phyloP scores from a whole-genome alignment of 1,140 invertebrate species.

The Acyrthosiphon pisum region DNA sequence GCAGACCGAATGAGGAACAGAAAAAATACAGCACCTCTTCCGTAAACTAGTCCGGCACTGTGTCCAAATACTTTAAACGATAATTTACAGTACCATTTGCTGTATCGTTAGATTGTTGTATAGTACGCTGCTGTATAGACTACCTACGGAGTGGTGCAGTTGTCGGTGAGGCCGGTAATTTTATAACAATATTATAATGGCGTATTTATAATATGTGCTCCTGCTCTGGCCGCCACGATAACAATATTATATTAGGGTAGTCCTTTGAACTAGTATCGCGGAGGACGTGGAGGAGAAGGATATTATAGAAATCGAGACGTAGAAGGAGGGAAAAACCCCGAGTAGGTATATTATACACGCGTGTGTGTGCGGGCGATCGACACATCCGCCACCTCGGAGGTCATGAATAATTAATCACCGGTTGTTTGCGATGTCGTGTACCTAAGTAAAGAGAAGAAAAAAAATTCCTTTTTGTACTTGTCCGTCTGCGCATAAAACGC shows the following conservation, averaged over 20 bases:
- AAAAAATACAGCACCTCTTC: not conserved
- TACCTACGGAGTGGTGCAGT: not conserved
- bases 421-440: slow-evolving; percentile 33
- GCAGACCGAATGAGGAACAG: not conserved
- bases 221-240: not conserved
- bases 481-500: not conserved
- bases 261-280: not conserved
- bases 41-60: too few species aligned
- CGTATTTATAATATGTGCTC: not conserved
- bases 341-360: not conserved
- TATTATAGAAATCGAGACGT: not conserved
- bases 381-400: slow-evolving; percentile 30
- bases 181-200: not conserved
- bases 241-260: not conserved
- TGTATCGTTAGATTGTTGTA: too few species aligned
- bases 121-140: too few species aligned
- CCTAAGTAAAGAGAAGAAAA: not conserved
- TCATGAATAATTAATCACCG: slow-evolving; percentile 43
- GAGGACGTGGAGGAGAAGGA: not conserved
- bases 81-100: too few species aligned
- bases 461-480: slow-evolving; percentile 27
- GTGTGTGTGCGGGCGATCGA: not conserved
- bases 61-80: too few species aligned
- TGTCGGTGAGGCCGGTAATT: not conserved
- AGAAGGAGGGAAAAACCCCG: not conserved